Evolutionary conservation across 2,797 vertebrate genomes (phyloP).

Genomic region (Naso thynnoides): DNA sequence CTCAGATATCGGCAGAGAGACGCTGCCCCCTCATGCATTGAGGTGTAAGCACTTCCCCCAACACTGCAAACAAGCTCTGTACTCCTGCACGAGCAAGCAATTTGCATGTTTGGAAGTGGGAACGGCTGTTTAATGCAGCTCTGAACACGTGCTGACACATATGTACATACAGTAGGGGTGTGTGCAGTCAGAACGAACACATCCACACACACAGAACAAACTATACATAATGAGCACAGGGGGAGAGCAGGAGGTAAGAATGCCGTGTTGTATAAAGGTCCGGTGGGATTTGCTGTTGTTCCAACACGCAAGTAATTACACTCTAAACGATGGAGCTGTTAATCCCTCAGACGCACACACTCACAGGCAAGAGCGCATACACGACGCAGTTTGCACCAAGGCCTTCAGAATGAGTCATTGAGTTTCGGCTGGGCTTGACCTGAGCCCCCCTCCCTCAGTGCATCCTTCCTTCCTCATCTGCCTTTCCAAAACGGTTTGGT

Average conservation of each 20-base stretch:
- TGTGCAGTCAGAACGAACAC: slow-evolving; percentile 30
- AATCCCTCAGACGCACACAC: slow-evolving; percentile 70
- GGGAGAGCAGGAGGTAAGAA: slow-evolving; percentile 53
- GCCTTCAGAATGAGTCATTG: slow-evolving; percentile 62
- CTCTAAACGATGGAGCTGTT: slow-evolving; percentile 71
- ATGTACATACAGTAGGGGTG: slow-evolving; percentile 13
- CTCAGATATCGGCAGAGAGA: slow-evolving; percentile 38
- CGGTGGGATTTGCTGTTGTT: slow-evolving; percentile 78
- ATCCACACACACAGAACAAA: slow-evolving; percentile 21
- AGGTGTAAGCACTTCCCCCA: slow-evolving; percentile 47
- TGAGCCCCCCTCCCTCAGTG: slow-evolving; percentile 15
- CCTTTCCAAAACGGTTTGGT: slow-evolving; percentile 31
- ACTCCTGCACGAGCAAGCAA: slow-evolving; percentile 15
- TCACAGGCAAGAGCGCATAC: slow-evolving; percentile 22
- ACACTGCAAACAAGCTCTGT: slow-evolving; percentile 29
- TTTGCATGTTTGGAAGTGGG: slow-evolving; percentile 38
- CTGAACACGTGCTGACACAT: slow-evolving; percentile 25
- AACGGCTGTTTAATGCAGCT: slow-evolving; percentile 27
- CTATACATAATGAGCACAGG: slow-evolving; percentile 68
- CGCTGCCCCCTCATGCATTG: slow-evolving; percentile 42
- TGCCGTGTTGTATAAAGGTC: slow-evolving; percentile 60
- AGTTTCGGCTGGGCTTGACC: slow-evolving; percentile 59
- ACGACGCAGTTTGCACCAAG: slow-evolving; percentile 29
- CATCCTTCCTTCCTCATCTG: slow-evolving; percentile 43
- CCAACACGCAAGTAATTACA: slow-evolving; percentile 76